Base-by-base conservation (phyloP, 2,888 invertebrate species). In the Acleris literana region DNA sequence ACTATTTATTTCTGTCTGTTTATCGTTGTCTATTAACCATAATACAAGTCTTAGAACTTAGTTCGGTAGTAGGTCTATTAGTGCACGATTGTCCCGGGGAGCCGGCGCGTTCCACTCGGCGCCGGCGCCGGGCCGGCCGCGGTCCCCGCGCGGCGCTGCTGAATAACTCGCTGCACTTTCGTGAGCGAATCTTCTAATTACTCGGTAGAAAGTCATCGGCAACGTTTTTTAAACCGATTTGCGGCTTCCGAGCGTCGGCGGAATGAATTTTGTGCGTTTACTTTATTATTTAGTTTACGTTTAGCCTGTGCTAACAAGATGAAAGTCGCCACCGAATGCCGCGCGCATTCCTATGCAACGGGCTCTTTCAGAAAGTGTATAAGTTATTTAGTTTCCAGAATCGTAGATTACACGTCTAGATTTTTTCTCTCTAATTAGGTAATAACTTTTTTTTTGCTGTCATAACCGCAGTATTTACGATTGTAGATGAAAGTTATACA, bases 181-280 rank as follows among this genome's bases (percentile, higher is more conserved):
- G 90, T 92, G 90, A 85, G 83, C 83, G 87, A 87, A 90, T 91
- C 88, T 88, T 87, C 84, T 90, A 91, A 91, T 91, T 90, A 81
- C 82, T 76, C 74, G 46, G 80, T 90, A 90, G 91, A 91, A 90
- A 92, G 90, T 89, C 76, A 76, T 74, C 73, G 76, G 78, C 70
- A 77, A 76, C 75, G 82, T 86, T 87, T 88, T 86, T 86, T 81
- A 70, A 77, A 75, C 77, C 79, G 77, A 78, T 78, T 73, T 75
- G 79, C 80, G 71, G 72, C 71, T 79, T 80, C 81, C 79, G 79
- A 79, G 80, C 82, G 71, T 68, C 72, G 72, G 72, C 77, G 72
- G 76, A 78, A 78, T 78, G 76, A 89, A 85, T 88, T 90, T 90
- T 82, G 88, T 89, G 82, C 85, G 72, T 74, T 76, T 82, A 80